Evolutionary conservation across 2,888 invertebrate species (phyloP).

Genomic region (Carterocephalus palaemon): DNA sequence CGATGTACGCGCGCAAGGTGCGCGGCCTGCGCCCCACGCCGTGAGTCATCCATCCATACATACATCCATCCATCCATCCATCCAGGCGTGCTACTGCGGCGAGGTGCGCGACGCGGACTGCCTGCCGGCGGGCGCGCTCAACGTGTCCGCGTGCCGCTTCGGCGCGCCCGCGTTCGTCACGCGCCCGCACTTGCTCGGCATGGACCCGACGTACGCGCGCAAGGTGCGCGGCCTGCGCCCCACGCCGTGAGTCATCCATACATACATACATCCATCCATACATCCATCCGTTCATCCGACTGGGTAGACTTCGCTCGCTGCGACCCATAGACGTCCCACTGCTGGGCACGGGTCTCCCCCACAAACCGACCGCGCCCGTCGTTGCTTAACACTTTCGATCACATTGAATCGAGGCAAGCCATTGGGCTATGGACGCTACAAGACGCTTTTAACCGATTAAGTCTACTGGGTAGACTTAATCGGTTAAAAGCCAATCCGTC

Average conservation of each 20-base stretch:
- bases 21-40: too few relatives aligned
- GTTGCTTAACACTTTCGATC: too few relatives aligned
- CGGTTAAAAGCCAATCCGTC: not conserved
- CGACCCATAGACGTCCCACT: too few relatives aligned
- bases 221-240: slow-evolving; percentile 84
- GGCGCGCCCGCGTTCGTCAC: slow-evolving; percentile 91
- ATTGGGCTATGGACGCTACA: too few relatives aligned
- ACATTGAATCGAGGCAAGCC: too few relatives aligned
- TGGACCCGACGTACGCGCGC: slow-evolving; percentile 81
- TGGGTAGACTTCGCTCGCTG: too few relatives aligned
- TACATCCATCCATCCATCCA: too few relatives aligned
- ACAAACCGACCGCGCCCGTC: too few relatives aligned
- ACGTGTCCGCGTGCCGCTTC: slow-evolving; percentile 85
- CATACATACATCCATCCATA: not conserved
- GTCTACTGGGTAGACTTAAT: not conserved
- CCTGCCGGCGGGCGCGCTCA: slow-evolving; percentile 80
- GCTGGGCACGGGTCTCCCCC: too few relatives aligned
- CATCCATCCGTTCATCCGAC: not conserved
- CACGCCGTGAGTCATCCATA: slow-evolving; percentile 65
- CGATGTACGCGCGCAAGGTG: too few relatives aligned
- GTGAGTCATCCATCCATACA: too few relatives aligned
- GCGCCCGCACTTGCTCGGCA: slow-evolving; percentile 88
- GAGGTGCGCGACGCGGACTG: slow-evolving; percentile 61
- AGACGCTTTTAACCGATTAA: too few relatives aligned
- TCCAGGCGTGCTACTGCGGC: slow-evolving; percentile 83